A percentile compares a stretch with the other conserved stretches of the same genome.
Evolutionary conservation across 2,888 invertebrate genomes (phyloP).

Genomic region (Calliphora vomitoria): DNA sequence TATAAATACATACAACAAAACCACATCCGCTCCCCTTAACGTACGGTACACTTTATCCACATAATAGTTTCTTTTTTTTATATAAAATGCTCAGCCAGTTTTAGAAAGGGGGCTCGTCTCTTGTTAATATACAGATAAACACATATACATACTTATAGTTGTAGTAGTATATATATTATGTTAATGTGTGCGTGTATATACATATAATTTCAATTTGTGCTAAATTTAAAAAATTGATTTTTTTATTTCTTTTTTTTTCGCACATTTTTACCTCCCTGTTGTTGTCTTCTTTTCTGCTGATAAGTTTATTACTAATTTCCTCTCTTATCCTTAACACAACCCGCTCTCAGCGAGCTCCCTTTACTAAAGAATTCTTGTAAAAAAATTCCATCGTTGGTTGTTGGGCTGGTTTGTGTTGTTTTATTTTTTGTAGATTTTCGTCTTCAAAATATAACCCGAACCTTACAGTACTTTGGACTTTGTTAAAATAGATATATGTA

Average conservation of each 20-base stretch:
- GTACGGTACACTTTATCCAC: neutral
- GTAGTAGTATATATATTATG: slow-evolving; percentile 9
- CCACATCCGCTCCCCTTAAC: neutral
- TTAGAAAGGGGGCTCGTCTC: slow-evolving; percentile 71
- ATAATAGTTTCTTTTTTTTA: neutral
- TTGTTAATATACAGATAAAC: slow-evolving; percentile 29
- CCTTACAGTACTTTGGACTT: slow-evolving; percentile 47
- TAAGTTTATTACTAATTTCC: slow-evolving; percentile 7
- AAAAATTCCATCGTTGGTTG: slow-evolving; percentile 1
- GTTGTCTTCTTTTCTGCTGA: neutral
- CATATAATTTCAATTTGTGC: slow-evolving; percentile 26
- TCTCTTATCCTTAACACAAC: slow-evolving; percentile 5
- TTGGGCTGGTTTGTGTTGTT: neutral
- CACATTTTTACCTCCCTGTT: neutral
- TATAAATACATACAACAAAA: neutral
- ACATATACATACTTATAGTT: neutral
- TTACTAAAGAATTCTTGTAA: neutral
- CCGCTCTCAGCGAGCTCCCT: neutral
- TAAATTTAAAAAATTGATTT: slow-evolving; percentile 50
- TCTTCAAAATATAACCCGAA: slow-evolving; percentile 43
- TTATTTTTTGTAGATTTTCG: neutral
- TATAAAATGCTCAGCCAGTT: slow-evolving; percentile 44
- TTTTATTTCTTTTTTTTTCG: slow-evolving; percentile 4
- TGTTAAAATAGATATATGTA: slow-evolving; percentile 21
- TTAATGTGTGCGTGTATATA: neutral